Evolutionary conservation across 1,140 invertebrate species (phyloP), one percentile per base, ranked within the genome.

Genomic region (Magallana ariakensis): DNA sequence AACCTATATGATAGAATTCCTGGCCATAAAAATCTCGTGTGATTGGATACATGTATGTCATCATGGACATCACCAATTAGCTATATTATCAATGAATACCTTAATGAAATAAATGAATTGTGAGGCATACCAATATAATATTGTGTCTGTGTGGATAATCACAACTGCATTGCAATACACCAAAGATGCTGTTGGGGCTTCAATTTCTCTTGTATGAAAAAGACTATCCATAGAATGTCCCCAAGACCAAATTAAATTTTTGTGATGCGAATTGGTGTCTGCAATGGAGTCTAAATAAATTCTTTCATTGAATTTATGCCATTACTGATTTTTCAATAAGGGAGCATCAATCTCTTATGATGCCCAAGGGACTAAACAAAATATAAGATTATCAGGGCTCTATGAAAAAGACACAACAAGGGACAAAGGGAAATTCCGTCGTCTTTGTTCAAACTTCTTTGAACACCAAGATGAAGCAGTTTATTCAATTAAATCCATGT

Each of bases 401-500:
- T 19, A 75, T 75, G 66, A 75, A 33, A 75, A 75, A 26, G 66
- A 75, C 66, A 22, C 66, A 75, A 11, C 66, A 75, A 2, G 22
- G 66, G 22, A 75, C 66, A 75, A 75, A 46, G 66, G 33, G 7
- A 26, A 75, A 75, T 75, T 75, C 66, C 66, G 33, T 9, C 66
- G 22, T 19, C 62, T 66, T n/a, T 22, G 62, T 66, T 66, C 62
- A 46, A 75, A 75, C 22, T 33, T 75, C 66, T 75, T 75, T 75
- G 66, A 26, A 75, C 22, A 75, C 13, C 22, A 75, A 75, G 66
- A 75, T 75, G 66, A 75, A 75, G 66, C 66, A 33, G 66, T 75
- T 75, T 33, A 75, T 75, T 75, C 66, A 75, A 75, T 75, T 75
- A 75, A 75, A 75, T 26, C 66, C 66, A 75, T 75, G 66, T 75